Evolutionary conservation across 2,113 vertebrate genomes (phyloP), one percentile per base, ranked within the genome.

Genomic region (Saimiri boliviensis): DNA sequence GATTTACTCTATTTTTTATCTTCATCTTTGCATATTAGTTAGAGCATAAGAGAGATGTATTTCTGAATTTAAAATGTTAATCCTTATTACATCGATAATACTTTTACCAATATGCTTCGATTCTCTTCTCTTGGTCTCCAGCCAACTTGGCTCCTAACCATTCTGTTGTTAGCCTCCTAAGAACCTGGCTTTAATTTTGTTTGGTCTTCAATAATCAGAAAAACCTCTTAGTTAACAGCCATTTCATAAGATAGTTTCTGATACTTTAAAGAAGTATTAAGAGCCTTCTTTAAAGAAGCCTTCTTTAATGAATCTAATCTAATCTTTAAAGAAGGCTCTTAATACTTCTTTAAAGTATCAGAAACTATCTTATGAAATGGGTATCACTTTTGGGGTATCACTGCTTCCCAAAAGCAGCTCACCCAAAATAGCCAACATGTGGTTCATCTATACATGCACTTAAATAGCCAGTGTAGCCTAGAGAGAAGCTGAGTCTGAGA

Each of bases 151-250:
- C 54, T 98, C 97, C 98, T 98, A 98, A 98, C 98, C 97, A 98
- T 97, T 97, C 96, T 98, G 58, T 97, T 98, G 93, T 95, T 94
- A 80, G 97, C 98, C 97, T 98, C 97, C 79, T 96, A 93, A 25
- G 63, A 98, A 96, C 92, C 98, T 98, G 98, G n/a, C 98, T 99
- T 98, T 98, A 97, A 98, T 99, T 98, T 98, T 96, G 87, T 96
- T 97, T 97, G 94, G 95, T 90, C 97, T 98, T 98, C 98, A 97
- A 98, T 98, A 98, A 97, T 95, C 96, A 98, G 98, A 98, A 96
- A 98, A 98, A 97, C 71, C 94, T 96, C 79, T 96, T 98, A 98
- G 98, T 98, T 98, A 98, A 98, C 98, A 98, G 92, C 91, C 95
- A 97, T 98, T 97, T 97, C 95, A 96, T 94, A 93, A 95, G n/a